Evolutionary conservation across 2,113 vertebrate genomes (phyloP).

Genomic region (Marcusenius ussheri): DNA sequence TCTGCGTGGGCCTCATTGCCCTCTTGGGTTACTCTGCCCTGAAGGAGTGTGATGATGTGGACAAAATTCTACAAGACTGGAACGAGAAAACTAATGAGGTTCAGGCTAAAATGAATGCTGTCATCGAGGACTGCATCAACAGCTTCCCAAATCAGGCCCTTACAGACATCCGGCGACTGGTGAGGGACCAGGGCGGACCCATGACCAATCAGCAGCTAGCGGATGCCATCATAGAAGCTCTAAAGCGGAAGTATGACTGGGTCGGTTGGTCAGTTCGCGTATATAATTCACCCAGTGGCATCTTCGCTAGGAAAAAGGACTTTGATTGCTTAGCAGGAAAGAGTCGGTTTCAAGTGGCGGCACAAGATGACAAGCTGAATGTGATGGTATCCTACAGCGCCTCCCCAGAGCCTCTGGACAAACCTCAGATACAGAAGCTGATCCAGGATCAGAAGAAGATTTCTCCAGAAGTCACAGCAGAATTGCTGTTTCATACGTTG

Average conservation of each 20-base stretch:
- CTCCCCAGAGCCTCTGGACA: conserved; percentile 58
- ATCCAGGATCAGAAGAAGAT: conserved; percentile 54
- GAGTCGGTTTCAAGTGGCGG: conserved; percentile 56
- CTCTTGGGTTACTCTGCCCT: conserved; percentile 60
- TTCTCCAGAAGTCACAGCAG: conserved; percentile 35
- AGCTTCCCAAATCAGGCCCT: conserved; percentile 59
- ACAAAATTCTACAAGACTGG: conserved; percentile 55
- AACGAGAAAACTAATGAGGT: conserved; percentile 55
- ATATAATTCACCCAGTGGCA: conserved; percentile 47
- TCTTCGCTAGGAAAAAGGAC: conserved; percentile 48
- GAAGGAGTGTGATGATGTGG: conserved; percentile 52
- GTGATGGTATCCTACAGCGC: conserved; percentile 62
- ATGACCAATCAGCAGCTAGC: conserved; percentile 55
- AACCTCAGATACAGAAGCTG: conserved; percentile 45
- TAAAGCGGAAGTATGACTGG: conserved; percentile 66
- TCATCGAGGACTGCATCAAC: conserved; percentile 60
- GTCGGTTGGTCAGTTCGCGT: conserved; percentile 65
- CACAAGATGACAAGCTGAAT: conserved; percentile 49
- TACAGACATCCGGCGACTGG: conserved; percentile 45
- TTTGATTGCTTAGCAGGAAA: conserved; percentile 52
- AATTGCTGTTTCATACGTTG: conserved; percentile 48
- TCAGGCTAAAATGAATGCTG: conserved; percentile 58
- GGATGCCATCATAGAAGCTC: conserved; percentile 43
- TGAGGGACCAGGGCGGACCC: conserved; percentile 39
- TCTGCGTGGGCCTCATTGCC: conserved; percentile 64